Evolutionary conservation across 2,888 invertebrate species (phyloP), one percentile per base, ranked within the genome.

Genomic region (Erebia ligea): DNA sequence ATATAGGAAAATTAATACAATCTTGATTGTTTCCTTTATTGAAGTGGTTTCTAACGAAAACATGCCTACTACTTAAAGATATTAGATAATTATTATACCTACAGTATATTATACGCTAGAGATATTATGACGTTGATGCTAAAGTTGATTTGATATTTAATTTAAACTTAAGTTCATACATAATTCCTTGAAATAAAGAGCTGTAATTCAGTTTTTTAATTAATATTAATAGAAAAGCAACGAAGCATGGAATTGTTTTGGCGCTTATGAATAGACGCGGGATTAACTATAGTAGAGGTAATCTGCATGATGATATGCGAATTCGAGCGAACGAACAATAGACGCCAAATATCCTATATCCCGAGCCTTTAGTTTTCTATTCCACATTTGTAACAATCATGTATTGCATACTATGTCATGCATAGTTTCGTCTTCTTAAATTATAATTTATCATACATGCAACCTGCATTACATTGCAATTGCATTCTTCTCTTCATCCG

Each of bases 221-320:
- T n/a, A 10, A 54, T 54, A 15, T 15, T 8, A 48, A 21, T 52
- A 52, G 50, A 17, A 54, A 54, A 34, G 64, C 52, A 5, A 34
- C 34, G 64, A 54, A 19, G 13, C 17, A 64, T 54, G 52, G 21
- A 64, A 64, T 54, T 54, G 17, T 17, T 64, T 64, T 54, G 2
- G 11, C 52, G 13, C 40, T 64, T 64, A 34, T 52, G 63, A 52
- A 64, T 25, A 17, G 63, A 64, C n/a, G 11, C 11, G 9, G 17
- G 40, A 54, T 34, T 40, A 54, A 54, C 19, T 54, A 34, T 34
- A 54, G 10, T 63, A 50, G 25, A 50, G 11, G 54, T 52, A 54
- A 64, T 54, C 34, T 64, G 40, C 64, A 64, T 64, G 19, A 64
- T 64, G 40, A 64, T 64, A 64, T 40, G 54, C 64, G 64, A 64